Base-by-base conservation (phyloP, 2,888 invertebrate species). In the Andrena haemorrhoa region DNA sequence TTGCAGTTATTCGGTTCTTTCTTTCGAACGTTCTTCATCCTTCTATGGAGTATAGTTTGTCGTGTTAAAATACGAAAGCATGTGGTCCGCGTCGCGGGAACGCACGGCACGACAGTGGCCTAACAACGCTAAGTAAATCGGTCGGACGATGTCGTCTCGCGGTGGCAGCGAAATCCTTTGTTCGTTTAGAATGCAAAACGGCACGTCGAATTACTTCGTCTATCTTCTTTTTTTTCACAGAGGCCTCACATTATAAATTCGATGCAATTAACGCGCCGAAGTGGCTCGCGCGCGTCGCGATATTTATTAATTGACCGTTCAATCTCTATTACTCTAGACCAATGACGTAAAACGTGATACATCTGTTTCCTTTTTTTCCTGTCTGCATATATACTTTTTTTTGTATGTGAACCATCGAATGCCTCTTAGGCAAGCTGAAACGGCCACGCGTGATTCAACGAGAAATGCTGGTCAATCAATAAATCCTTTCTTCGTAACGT, bases 41-140 rank as follows among this genome's bases (percentile, higher is more conserved):
- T 56, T 73, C 63, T 61, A 47, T 31, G 41, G 58, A 63, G 63
- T 71, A 69, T 56, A 72, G 56, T 20, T 51, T 51, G 51, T 20
- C 35, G 71, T 84, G 63, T 68, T 80, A 79, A 86, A 85, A 82
- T 80, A 84, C 75, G 73, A 56, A 78, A 78, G 76, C 77, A 85
- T 87, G 82, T 69, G 79, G 84, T 72, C 73, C 53, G 47, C 56
- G 66, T 74, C 66, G 58, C 29, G 51, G 77, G 53, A 63, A 79
- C 65, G 75, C 70, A 74, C 82, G 58, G 51, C 63, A 82, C 71
- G 66, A 76, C 66, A 70, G 66, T 70, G 79, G 70, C 74, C 66
- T 76, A 66, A 79, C 29, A 68, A 76, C 53, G 64, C 56, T 66
- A 68, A 74, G 75, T 65, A 73, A 74, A 69, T 76, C 26, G 66